phyloP scores from a whole-genome alignment of 2,797 vertebrate genomes.

The Oreochromis grahami region DNA sequence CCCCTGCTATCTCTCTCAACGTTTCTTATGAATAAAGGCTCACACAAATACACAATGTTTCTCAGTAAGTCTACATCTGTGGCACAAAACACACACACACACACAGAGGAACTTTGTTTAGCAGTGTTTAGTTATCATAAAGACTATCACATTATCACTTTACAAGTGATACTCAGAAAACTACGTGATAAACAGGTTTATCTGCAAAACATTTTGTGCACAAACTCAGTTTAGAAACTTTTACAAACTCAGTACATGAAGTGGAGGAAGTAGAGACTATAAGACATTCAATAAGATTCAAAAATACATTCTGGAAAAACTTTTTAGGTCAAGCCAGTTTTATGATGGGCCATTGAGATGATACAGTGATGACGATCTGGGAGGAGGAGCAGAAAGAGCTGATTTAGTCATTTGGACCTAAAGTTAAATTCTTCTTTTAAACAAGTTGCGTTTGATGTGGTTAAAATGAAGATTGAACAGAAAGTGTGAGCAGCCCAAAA shows the following conservation, averaged over 20 bases:
- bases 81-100: neutral
- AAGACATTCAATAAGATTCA: neutral
- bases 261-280: neutral
- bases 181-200: neutral
- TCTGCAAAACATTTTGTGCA: neutral
- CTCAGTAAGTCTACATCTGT: neutral
- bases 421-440: neutral
- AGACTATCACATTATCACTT: neutral
- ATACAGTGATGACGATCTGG: neutral
- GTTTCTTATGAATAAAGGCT: neutral
- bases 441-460: neutral
- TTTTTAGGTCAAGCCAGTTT: neutral
- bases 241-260: neutral
- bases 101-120: neutral
- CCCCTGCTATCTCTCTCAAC: neutral
- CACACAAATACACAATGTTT: neutral
- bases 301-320: neutral
- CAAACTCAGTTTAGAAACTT: neutral
- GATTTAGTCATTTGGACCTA: neutral
- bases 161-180: neutral
- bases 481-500: neutral
- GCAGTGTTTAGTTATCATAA: neutral
- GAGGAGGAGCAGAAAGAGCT: neutral
- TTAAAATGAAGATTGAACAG: neutral
- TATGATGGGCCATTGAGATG: neutral